phyloP scores from a whole-genome alignment of 2,888 invertebrate species.

The Aplocera efformata region DNA sequence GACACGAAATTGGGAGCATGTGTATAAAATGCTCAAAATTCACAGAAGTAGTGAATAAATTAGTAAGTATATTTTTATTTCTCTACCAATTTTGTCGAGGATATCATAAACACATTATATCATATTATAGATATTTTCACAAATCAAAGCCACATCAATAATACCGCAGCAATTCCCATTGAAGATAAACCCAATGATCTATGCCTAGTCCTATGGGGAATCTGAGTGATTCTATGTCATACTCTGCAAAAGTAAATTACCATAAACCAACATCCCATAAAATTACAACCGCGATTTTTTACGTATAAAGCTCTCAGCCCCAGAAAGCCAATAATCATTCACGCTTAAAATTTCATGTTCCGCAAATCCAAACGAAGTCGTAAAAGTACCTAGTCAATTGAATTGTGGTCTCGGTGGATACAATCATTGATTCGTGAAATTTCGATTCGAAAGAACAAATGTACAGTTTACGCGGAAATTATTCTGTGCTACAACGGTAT shows the following conservation, averaged over 20 bases:
- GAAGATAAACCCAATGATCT: too few species aligned
- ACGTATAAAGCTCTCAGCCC: conserved; percentile 12
- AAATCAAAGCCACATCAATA: too few species aligned
- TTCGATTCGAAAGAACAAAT: conserved; percentile 25
- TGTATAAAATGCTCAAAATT: too few species aligned
- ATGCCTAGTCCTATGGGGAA: too few species aligned
- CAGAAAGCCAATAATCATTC: conserved; percentile 28
- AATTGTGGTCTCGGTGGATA: conserved; percentile 43
- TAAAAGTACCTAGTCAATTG: conserved; percentile 42
- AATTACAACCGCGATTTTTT: background rate
- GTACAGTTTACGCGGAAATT: conserved; percentile 18
- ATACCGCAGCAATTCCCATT: too few species aligned
- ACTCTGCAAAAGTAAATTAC: background rate
- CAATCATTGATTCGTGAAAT: conserved; percentile 42
- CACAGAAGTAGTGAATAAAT: too few species aligned
- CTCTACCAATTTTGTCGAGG: too few species aligned
- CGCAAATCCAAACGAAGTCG: conserved; percentile 33
- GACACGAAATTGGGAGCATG: too few species aligned
- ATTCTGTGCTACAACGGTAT: conserved; percentile 4
- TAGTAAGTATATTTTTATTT: too few species aligned
- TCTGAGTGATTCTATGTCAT: too few species aligned
- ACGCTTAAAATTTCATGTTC: conserved; percentile 22
- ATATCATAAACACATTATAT: too few species aligned
- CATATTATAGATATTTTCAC: too few species aligned
- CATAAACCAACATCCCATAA: background rate